Evolutionary conservation across 1,140 invertebrate species (phyloP), one percentile per base, ranked within the genome.

Genomic region (Lucilia cuprina): DNA sequence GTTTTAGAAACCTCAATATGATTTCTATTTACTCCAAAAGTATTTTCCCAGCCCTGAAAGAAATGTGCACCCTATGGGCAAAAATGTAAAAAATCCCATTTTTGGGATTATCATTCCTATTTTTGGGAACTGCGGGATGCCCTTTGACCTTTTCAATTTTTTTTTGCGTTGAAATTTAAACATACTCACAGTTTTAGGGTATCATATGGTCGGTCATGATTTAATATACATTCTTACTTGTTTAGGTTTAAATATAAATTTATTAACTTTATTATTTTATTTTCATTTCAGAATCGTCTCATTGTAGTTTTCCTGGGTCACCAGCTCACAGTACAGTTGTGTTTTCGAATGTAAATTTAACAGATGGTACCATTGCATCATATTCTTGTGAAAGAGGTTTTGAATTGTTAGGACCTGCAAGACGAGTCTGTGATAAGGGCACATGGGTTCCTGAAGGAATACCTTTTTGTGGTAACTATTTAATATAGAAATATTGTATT

Each of bases 301-400:
- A 60, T n/a, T 98, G 97, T 91, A 94, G 95, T 82, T 98, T 97
- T 92, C 97, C 97, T n/a, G 97, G 97, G n/a, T 95, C 96, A 1
- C 97, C 97, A 30, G 96, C 97, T 1, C 97, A 98, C 92, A 96
- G 95, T 75, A 93, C 91, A 55, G 95, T 98, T 7, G 92, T 94
- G 0, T 97, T 98, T 91, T 95, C 95, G 1, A 94, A 95, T 85
- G 94, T 95, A 47, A 90, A 90, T 55, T 91, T 95, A 34, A 91
- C 91, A 0, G 91, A 93, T 50, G 95, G 95, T 19, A 94, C 96
- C 5, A 93, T 97, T 0, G 96, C 96, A 5, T 96, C 95, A 0
- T 98, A 99, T 89, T 93, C 93, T 17, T 99, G 98, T 88, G 97
- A 98, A 88, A 92, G 95, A 65, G 97, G 97, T 13, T 98, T 98